A percentile compares a stretch with the other conserved stretches of the same genome.
phyloP scores from a whole-genome alignment of 2,888 invertebrate species.

The Panopea generosa region DNA sequence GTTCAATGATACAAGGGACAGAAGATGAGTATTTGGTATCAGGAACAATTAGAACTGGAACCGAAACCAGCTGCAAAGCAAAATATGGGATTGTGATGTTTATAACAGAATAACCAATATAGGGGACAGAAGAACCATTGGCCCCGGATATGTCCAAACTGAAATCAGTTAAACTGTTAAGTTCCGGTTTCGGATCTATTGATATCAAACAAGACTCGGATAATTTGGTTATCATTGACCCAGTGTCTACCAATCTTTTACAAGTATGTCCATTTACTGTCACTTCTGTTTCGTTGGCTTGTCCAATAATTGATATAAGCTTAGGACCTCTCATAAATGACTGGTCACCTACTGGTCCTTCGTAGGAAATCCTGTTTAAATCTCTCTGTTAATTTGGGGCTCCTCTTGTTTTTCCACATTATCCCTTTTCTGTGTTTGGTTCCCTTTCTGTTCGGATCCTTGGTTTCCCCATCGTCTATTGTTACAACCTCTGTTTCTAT shows the following conservation, averaged over 20 bases:
- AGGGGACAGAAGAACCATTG: slow-evolving; percentile 12
- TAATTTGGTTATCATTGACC: slow-evolving; percentile 22
- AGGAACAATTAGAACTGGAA: slow-evolving; percentile 23
- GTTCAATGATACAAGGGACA: not conserved
- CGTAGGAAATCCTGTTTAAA: slow-evolving; percentile 12
- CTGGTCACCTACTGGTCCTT: slow-evolving; percentile 3
- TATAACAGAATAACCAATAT: slow-evolving; percentile 22
- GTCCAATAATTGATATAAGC: slow-evolving; percentile 1
- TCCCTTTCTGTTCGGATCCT: too few species aligned
- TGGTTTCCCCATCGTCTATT: too few species aligned
- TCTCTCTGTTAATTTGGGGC: not conserved
- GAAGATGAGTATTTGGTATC: not conserved
- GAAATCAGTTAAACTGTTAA: slow-evolving; percentile 12
- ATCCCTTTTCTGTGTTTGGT: too few species aligned
- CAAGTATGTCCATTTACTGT: not conserved
- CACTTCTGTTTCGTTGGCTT: slow-evolving; percentile 14
- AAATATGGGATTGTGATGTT: slow-evolving; percentile 10
- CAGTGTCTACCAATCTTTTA: slow-evolving; percentile 9
- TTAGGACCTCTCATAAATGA: not conserved
- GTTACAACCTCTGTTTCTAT: too few species aligned
- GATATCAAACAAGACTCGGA: not conserved
- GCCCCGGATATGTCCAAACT: slow-evolving; percentile 14
- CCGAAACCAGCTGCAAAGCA: not conserved
- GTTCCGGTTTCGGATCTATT: not conserved
- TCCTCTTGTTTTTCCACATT: not conserved